Percentiles rank a stretch among this genome's conserved stretches.
These are phyloP conservation scores for Tachina lurida DNA, from an alignment of 2,888 invertebrate species.

Conservation along the genomic window DNA sequence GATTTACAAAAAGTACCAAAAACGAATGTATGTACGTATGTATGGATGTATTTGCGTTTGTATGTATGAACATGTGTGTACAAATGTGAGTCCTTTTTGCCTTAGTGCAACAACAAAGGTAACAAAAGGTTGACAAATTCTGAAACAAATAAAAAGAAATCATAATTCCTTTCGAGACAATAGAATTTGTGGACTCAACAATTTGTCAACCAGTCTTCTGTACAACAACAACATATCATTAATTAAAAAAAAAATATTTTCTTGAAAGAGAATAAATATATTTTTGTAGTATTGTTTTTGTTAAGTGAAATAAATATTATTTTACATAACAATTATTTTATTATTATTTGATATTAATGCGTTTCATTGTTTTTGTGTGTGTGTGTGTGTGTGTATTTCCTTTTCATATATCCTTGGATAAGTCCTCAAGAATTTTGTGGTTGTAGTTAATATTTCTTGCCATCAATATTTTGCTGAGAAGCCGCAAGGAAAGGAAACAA, in stretches of 20 bases:
- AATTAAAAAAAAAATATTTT: conserved; percentile 19
- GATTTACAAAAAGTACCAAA: background rate
- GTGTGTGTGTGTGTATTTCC: background rate
- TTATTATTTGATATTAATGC: conserved; percentile 43
- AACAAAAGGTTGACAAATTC: conserved; percentile 62
- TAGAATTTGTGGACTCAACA: conserved; percentile 42
- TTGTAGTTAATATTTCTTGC: conserved; percentile 43
- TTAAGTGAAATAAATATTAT: conserved; percentile 80
- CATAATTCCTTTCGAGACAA: conserved; percentile 61
- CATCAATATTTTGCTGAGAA: conserved; percentile 26
- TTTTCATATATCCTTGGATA: conserved; percentile 20
- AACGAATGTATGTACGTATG: background rate
- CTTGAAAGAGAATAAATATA: conserved; percentile 12
- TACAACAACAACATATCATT: conserved; percentile 64
- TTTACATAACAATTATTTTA: conserved; percentile 82
- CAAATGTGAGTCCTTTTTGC: conserved; percentile 51
- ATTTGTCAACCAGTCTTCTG: conserved; percentile 67
- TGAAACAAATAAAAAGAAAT: conserved; percentile 59
- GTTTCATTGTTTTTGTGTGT: background rate
- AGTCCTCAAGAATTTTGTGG: conserved; percentile 27
- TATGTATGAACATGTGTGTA: background rate
- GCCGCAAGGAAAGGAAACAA: background rate
- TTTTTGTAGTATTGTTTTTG: conserved; percentile 49
- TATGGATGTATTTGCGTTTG: background rate
- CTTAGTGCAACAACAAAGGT: conserved; percentile 46